Evolutionary conservation across 2,888 invertebrate species (phyloP).

Genomic region (Spodoptera picta): DNA sequence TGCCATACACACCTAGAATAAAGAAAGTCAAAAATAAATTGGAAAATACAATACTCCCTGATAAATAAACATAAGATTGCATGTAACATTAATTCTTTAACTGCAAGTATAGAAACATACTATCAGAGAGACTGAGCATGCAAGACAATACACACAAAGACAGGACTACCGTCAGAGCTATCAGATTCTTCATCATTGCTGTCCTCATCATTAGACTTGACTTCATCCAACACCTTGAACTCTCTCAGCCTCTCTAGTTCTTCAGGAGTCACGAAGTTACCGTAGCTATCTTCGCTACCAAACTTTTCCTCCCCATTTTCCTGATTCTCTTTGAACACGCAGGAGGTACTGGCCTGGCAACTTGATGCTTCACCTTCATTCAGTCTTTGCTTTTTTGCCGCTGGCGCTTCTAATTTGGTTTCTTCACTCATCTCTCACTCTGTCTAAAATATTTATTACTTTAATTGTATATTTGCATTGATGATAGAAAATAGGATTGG

Average conservation of each 20-base stretch:
- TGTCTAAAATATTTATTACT: slow-evolving; percentile 58
- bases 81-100: slow-evolving; percentile 2
- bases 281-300: slow-evolving; percentile 60
- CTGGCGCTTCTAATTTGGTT: slow-evolving; percentile 55
- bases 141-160: slow-evolving; percentile 33
- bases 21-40: neutral
- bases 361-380: slow-evolving; percentile 32
- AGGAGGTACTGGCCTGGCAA: neutral
- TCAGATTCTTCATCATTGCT: slow-evolving; percentile 78
- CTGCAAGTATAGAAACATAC: neutral
- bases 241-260: slow-evolving; percentile 78
- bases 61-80: slow-evolving; percentile 4
- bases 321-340: slow-evolving; percentile 44
- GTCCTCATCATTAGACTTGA: slow-evolving; percentile 81
- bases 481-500: slow-evolving; percentile 35
- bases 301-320: slow-evolving; percentile 45
- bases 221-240: slow-evolving; percentile 83
- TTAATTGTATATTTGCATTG: slow-evolving; percentile 35
- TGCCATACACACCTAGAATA: neutral
- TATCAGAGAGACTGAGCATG: slow-evolving; percentile 29
- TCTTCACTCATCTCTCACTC: slow-evolving; percentile 60
- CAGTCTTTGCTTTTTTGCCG: slow-evolving; percentile 67
- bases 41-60: slow-evolving; percentile 14
- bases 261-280: slow-evolving; percentile 69
- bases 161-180: slow-evolving; percentile 74